Conservation (phyloP, 2,888 invertebrate species). For the Polyommatus iphigenia region DNA sequence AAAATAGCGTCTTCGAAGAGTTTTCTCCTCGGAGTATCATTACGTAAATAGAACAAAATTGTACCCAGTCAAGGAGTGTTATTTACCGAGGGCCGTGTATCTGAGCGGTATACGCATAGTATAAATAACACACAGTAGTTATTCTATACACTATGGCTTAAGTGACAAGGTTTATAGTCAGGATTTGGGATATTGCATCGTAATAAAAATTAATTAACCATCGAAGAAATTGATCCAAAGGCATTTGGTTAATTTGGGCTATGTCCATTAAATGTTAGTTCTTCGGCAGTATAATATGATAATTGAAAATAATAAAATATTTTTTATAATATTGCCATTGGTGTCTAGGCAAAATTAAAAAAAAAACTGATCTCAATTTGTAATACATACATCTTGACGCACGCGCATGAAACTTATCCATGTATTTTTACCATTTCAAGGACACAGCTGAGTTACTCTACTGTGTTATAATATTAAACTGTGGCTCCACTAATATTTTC, state of each 20-base stretch:
- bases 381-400: too few relatives aligned
- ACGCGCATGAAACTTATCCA: background rate
- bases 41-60: constrained; percentile 74
- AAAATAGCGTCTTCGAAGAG: constrained; percentile 56
- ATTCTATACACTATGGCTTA: too few relatives aligned
- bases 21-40: constrained; percentile 65
- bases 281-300: too few relatives aligned
- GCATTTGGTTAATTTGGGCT: too few relatives aligned
- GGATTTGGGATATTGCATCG: background rate
- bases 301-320: too few relatives aligned
- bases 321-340: too few relatives aligned
- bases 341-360: too few relatives aligned
- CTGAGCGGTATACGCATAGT: constrained; percentile 62
- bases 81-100: constrained; percentile 74
- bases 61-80: constrained; percentile 70
- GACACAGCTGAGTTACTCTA: background rate
- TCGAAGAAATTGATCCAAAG: too few relatives aligned
- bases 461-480: background rate
- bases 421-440: background rate
- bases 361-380: too few relatives aligned
- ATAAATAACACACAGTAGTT: background rate
- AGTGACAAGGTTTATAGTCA: too few relatives aligned
- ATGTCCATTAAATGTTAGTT: too few relatives aligned
- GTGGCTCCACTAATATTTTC: constrained; percentile 77
- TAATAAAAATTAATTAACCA: background rate